phyloP scores from a whole-genome alignment of 1,140 invertebrate species.

The Lepidurus packardi region DNA sequence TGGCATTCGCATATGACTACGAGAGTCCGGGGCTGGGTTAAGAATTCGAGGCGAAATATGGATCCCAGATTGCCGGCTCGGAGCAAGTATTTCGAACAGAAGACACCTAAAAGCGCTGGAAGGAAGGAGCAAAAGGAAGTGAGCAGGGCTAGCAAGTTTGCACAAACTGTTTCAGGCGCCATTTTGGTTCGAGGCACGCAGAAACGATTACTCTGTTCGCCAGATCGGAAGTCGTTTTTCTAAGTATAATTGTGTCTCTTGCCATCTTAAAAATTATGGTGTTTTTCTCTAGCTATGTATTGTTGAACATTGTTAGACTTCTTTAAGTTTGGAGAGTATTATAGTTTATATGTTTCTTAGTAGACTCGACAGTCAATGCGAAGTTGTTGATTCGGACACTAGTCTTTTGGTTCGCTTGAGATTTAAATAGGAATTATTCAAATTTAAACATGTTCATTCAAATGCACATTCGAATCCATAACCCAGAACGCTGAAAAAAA shows the following conservation, averaged over 20 bases:
- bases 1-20: neutral
- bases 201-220: neutral
- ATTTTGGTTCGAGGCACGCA: neutral
- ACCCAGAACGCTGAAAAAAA: too few species aligned
- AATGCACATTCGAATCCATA: too few species aligned
- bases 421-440: too few species aligned
- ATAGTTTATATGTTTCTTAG: too few species aligned
- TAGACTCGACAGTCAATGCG: too few species aligned
- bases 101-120: too few species aligned
- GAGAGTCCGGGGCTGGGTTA: neutral
- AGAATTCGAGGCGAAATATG: neutral
- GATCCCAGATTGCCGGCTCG: neutral
- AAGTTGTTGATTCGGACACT: too few species aligned
- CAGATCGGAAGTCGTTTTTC: neutral
- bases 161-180: neutral
- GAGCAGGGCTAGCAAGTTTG: neutral
- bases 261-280: neutral
- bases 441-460: too few species aligned
- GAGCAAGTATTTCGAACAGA: neutral
- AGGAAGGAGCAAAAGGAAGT: neutral
- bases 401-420: too few species aligned
- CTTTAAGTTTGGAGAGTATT: too few species aligned
- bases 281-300: neutral
- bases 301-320: neutral
- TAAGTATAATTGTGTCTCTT: neutral